Conservation (phyloP, 2,113 vertebrate species). For the Vimba vimba region DNA sequence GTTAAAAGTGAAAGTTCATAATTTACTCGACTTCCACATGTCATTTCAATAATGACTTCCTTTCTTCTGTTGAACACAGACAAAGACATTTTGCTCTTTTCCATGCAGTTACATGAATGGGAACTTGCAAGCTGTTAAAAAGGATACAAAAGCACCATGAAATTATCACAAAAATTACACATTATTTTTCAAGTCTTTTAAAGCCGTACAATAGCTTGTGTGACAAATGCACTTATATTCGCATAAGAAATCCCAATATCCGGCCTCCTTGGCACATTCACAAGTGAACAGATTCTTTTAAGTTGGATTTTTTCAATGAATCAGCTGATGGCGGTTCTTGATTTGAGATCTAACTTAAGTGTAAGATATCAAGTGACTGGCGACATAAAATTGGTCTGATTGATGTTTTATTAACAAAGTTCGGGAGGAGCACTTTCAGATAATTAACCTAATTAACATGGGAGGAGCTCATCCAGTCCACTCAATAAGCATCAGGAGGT, state of each 20-base stretch:
- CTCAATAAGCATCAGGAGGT: too few relatives aligned
- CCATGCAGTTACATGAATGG: background rate
- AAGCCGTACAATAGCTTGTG: background rate
- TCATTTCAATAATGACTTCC: conserved; percentile 48
- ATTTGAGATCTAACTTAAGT: background rate
- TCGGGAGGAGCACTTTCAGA: too few relatives aligned
- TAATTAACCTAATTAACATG: too few relatives aligned
- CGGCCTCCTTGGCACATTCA: background rate
- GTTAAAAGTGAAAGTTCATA: background rate
- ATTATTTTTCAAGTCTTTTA: background rate
- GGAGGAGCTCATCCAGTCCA: too few relatives aligned
- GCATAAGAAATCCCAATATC: background rate
- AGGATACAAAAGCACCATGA: background rate
- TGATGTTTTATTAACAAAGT: background rate
- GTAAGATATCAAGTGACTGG: background rate
- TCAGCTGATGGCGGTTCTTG: background rate
- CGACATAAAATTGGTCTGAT: background rate
- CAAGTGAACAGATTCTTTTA: background rate
- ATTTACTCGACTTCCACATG: background rate
- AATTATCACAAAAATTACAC: background rate
- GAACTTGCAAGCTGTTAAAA: background rate
- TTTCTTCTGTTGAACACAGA: background rate
- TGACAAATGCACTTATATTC: background rate
- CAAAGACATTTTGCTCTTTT: background rate
- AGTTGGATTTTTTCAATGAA: background rate